These are phyloP conservation scores for Cassiopea andromeda DNA, from an alignment of 30 jellyfish, hydroid and myxozoan genomes.

Conservation along the genomic window DNA sequence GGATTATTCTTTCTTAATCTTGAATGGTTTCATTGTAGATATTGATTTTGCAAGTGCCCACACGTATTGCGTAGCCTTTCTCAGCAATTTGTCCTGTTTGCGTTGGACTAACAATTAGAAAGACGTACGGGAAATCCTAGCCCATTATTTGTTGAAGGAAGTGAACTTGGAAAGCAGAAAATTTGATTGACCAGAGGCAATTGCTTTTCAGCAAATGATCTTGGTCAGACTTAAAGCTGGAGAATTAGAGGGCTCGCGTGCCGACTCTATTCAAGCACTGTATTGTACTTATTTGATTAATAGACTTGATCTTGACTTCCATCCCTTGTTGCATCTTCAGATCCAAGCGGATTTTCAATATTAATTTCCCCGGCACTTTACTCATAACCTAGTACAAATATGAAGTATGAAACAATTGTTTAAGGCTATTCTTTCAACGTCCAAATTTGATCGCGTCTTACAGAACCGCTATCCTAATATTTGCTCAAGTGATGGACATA, in stretches of 20 bases:
- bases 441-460: neutral
- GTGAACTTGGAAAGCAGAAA: neutral
- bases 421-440: neutral
- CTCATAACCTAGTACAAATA: neutral
- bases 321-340: neutral
- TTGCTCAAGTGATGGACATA: conserved; percentile 23
- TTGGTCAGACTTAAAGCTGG: neutral
- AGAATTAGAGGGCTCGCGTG: neutral
- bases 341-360: neutral
- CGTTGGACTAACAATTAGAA: neutral
- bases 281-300: neutral
- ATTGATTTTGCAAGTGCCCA: neutral
- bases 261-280: neutral
- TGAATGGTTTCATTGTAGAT: neutral
- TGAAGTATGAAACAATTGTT: neutral
- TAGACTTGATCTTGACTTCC: conserved; percentile 1
- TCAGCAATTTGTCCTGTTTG: neutral
- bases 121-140: neutral
- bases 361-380: neutral
- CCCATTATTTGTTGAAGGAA: neutral
- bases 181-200: neutral
- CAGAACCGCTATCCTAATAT: conserved; percentile 31
- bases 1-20: neutral
- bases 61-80: neutral
- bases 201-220: neutral